A percentile compares a stretch with the other conserved stretches of the same genome.
These are phyloP conservation scores for Cetonia aurata DNA, from an alignment of 2,888 invertebrate species.

Conservation along the genomic window DNA sequence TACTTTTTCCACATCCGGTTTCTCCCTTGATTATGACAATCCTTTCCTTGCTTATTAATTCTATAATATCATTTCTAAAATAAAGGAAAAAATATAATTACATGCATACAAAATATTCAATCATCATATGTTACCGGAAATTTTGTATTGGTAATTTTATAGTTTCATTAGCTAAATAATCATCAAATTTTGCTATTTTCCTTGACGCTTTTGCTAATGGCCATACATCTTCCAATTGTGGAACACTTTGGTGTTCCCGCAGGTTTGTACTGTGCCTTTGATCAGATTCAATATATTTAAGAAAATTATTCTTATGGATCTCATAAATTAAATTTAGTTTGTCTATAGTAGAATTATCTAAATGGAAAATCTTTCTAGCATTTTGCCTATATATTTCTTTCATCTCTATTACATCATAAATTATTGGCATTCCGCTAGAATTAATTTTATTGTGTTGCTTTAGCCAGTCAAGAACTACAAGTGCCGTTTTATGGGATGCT, in stretches of 20 bases:
- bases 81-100: conserved; percentile 38
- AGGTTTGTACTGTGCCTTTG: conserved; percentile 10
- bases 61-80: conserved; percentile 68
- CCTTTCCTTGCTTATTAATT: conserved; percentile 68
- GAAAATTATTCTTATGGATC: conserved; percentile 54
- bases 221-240: conserved; percentile 42
- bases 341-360: conserved; percentile 59
- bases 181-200: conserved; percentile 49
- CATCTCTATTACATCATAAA: conserved; percentile 66
- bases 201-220: conserved; percentile 39
- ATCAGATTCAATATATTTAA: conserved; percentile 48
- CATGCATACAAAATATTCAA: conserved; percentile 28
- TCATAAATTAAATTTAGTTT: conserved; percentile 65
- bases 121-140: conserved; percentile 61
- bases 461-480: conserved; percentile 71
- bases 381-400: conserved; percentile 61
- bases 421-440: conserved; percentile 66
- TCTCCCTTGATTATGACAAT: conserved; percentile 76
- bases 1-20: conserved; percentile 82
- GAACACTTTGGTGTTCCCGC: conserved; percentile 42
- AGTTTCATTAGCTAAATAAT: conserved; percentile 59
- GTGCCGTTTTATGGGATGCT: conserved; percentile 70
- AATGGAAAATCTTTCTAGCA: conserved; percentile 58
- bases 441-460: conserved; percentile 67
- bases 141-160: conserved; percentile 62